These are phyloP conservation scores for Clytia hemisphaerica DNA, from an alignment of 30 jellyfish, hydroid and myxozoan species.

Conservation along the genomic window DNA sequence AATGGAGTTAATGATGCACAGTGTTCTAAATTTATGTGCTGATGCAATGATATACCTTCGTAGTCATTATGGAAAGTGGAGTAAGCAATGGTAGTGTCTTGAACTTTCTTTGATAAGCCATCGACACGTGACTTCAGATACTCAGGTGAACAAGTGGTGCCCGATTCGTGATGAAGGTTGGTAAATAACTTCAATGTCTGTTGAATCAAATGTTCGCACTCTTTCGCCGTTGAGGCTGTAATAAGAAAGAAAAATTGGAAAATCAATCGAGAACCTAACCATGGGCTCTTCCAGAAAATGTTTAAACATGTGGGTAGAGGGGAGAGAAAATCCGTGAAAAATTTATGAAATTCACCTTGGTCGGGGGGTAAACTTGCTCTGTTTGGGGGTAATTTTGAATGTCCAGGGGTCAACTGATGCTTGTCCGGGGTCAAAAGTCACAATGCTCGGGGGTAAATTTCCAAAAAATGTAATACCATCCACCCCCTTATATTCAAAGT, in stretches of 20 bases:
- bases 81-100: slow-evolving; percentile 33
- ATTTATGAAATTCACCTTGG: too few species aligned
- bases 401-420: too few species aligned
- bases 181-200: slow-evolving; percentile 71
- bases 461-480: too few species aligned
- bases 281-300: not conserved
- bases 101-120: slow-evolving; percentile 32
- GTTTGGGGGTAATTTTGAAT: too few species aligned
- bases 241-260: not conserved
- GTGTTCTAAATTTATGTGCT: not conserved
- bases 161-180: slow-evolving; percentile 69
- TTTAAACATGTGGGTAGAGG: too few species aligned
- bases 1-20: too few species aligned
- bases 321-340: too few species aligned
- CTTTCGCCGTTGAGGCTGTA: slow-evolving; percentile 78
- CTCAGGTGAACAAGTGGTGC: slow-evolving; percentile 95
- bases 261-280: not conserved
- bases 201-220: slow-evolving; percentile 64
- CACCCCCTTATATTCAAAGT: too few species aligned
- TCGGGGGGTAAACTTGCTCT: too few species aligned
- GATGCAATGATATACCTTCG: slow-evolving; percentile 39
- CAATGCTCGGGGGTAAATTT: too few species aligned
- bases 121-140: slow-evolving; percentile 72
- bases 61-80: slow-evolving; percentile 46
- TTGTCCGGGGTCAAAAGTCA: too few species aligned